Evolutionary conservation across 2,113 vertebrate species (phyloP).

Genomic region (Nesoenas mayeri): DNA sequence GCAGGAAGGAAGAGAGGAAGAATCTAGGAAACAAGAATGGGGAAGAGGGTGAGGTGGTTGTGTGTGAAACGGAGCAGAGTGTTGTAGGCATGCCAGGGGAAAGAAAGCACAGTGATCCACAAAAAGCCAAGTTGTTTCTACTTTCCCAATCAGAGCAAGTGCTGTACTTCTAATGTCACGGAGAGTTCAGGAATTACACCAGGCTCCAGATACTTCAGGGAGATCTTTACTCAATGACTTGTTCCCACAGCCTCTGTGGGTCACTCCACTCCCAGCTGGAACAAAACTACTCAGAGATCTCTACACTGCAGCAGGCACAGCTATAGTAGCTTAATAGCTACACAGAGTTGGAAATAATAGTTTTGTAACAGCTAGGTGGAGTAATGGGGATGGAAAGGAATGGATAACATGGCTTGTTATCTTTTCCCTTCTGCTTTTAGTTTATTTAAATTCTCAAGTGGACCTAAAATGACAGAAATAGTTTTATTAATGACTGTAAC

Average conservation of each 20-base stretch:
- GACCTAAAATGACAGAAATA: background rate
- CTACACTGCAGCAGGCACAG: background rate
- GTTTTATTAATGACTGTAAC: background rate
- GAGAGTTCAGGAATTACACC: background rate
- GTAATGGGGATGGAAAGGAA: background rate
- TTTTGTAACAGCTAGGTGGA: background rate
- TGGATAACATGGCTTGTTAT: background rate
- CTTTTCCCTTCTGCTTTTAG: background rate
- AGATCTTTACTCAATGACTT: background rate
- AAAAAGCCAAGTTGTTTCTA: background rate
- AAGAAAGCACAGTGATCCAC: background rate
- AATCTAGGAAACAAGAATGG: background rate
- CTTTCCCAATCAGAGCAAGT: background rate
- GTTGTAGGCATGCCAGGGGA: background rate
- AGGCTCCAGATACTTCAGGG: background rate
- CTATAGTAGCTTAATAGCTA: background rate
- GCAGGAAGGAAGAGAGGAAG: background rate
- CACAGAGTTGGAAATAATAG: background rate
- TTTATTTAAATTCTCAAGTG: background rate
- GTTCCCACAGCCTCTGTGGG: background rate
- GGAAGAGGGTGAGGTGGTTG: background rate
- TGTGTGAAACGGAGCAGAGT: background rate
- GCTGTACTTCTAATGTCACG: background rate
- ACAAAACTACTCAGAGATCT: background rate
- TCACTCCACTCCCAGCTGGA: background rate